Conservation (phyloP, 2,888 invertebrate genomes). For the Elysia crispata region DNA sequence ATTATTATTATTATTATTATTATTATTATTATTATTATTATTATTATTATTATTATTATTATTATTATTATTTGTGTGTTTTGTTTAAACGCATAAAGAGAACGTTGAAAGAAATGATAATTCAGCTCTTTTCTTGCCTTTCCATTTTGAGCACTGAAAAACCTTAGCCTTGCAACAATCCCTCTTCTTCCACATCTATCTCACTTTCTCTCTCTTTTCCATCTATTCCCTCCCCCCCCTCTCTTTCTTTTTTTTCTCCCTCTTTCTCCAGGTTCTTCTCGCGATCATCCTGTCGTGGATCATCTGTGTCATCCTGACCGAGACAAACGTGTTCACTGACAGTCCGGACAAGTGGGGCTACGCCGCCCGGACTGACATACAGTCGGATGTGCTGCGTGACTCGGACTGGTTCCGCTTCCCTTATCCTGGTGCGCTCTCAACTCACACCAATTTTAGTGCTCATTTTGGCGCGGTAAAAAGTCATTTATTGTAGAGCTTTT, state of each 20-base stretch:
- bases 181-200: neutral
- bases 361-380: slow-evolving; percentile 73
- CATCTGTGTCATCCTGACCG: slow-evolving; percentile 73
- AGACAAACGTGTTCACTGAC: slow-evolving; percentile 76
- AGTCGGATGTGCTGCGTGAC: slow-evolving; percentile 61
- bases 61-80: slow-evolving; percentile 6
- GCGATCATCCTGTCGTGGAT: slow-evolving; percentile 71
- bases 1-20: too few relatives aligned
- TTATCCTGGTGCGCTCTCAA: slow-evolving; percentile 83
- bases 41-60: too few relatives aligned
- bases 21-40: too few relatives aligned
- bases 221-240: neutral
- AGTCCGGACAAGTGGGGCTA: slow-evolving; percentile 74
- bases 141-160: neutral
- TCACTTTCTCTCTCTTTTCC: neutral
- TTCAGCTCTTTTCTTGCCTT: neutral
- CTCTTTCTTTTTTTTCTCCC: neutral
- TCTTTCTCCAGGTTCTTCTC: slow-evolving; percentile 69
- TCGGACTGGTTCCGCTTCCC: slow-evolving; percentile 76
- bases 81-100: too few relatives aligned
- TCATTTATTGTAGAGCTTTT: too few relatives aligned
- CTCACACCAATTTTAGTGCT: too few relatives aligned
- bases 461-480: too few relatives aligned
- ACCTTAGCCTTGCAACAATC: neutral
- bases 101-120: too few relatives aligned